A percentile compares a stretch with the other conserved stretches of the same genome.
Evolutionary conservation across 2,888 invertebrate species (phyloP).

Genomic region (Dasypogon diadema): DNA sequence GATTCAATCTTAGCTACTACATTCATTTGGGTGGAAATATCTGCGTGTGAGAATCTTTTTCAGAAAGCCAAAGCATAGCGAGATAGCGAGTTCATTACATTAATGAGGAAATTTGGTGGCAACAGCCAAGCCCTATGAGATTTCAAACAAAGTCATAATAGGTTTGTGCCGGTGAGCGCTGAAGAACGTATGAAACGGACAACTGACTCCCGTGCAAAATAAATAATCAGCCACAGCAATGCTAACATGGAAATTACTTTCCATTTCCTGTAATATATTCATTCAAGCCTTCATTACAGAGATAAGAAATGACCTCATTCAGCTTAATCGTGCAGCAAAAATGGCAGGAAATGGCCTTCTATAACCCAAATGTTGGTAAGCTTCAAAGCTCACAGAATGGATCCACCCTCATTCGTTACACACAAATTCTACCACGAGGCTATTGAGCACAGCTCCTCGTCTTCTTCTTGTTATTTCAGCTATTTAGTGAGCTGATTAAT

Average conservation of each 20-base stretch:
- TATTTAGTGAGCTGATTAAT: constrained; percentile 34
- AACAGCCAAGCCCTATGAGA: background rate
- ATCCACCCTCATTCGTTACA: background rate
- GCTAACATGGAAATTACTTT: constrained; percentile 36
- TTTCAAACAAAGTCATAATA: background rate
- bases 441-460: constrained; percentile 7
- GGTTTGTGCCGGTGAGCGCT: background rate
- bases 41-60: too few relatives aligned
- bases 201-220: background rate
- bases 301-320: constrained; percentile 43
- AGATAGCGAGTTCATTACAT: background rate
- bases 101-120: background rate
- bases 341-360: constrained; percentile 50
- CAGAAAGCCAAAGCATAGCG: too few relatives aligned
- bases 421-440: background rate
- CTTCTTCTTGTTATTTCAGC: background rate
- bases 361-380: constrained; percentile 49
- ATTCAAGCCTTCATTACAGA: constrained; percentile 36
- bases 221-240: constrained; percentile 31
- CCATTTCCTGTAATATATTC: constrained; percentile 44
- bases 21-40: too few relatives aligned
- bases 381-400: background rate
- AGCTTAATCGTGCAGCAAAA: constrained; percentile 51
- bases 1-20: too few relatives aligned
- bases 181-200: background rate